Base-by-base conservation (phyloP, 2,797 vertebrate species). In the Hozukius guyotensis region DNA sequence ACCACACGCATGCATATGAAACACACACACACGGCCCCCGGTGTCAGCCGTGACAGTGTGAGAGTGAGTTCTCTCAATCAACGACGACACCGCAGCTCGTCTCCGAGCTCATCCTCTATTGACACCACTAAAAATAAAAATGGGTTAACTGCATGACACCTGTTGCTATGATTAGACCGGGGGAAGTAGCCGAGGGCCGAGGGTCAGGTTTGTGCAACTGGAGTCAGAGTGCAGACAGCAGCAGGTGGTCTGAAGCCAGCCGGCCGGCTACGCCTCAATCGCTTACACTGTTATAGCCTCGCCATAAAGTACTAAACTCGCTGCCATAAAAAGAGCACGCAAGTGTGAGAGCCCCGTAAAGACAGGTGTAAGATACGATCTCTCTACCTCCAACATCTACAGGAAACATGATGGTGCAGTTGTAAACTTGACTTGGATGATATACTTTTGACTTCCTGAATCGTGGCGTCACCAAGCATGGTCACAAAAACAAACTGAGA, bases 121-220 rank as follows among this genome's bases (percentile, higher is more conserved):
- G 89, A 90, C 88, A 81, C 63, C 61, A 64, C 89, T 92, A 89
- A 94, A 93, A 92, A 91, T 94, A 95, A 88, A 94, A 87, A 86
- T 82, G 86, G 89, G 88, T 89, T 90, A 89, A 88, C 80, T 55
- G 83, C 77, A 69, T 86, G 88, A 88, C 93, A 94, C 93, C 89
- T 93, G 90, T 77, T 84, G 79, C 92, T 93, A 94, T 90, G 84
- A 92, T 94, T 94, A 94, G 90, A 78, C 78, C 55, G 32, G 53
- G 77, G 78, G 84, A 87, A 80, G 86, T 52, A 80, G 72, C 79
- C 2, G 29, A 36, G 80, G 62, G 75, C 65, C 13, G 71, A 80
- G 87, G 88, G 88, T 93, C 91, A 89, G 75, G 73, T 86, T 87
- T 84, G 79, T 91, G 91, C 90, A 94, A 92, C 93, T 87, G 88